Percentiles rank a stretch among this genome's conserved stretches.
phyloP scores from a whole-genome alignment of 2,113 vertebrate genomes.

The Megaceryle maxima region DNA sequence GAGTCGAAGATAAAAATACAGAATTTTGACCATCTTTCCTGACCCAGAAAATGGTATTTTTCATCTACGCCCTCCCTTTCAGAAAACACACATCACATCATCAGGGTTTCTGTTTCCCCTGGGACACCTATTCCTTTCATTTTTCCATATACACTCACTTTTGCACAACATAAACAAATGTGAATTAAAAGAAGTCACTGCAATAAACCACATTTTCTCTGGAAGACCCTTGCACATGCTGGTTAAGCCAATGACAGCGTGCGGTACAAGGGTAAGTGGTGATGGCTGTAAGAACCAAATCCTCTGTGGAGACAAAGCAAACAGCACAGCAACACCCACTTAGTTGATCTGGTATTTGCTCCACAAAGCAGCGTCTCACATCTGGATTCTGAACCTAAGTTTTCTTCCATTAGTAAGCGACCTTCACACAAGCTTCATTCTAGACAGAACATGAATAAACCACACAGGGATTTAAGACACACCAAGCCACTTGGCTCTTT shows the following conservation, averaged over 20 bases:
- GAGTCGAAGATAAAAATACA: background rate
- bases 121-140: background rate
- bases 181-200: background rate
- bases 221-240: background rate
- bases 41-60: background rate
- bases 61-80: background rate
- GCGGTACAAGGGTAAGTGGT: too few relatives aligned
- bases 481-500: background rate
- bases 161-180: accelerated
- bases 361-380: background rate
- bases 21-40: background rate
- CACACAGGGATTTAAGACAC: background rate
- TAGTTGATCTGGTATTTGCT: too few relatives aligned
- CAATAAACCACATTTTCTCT: background rate
- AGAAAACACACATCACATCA: background rate
- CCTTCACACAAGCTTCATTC: background rate
- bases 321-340: background rate
- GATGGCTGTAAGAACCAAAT: background rate
- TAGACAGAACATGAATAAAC: background rate
- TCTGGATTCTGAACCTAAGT: background rate
- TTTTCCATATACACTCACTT: background rate
- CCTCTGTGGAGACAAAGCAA: background rate
- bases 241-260: background rate
- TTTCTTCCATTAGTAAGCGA: background rate
- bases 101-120: background rate